Base-by-base conservation (phyloP, 2,888 invertebrate species). In the Flexamia atlantica region DNA sequence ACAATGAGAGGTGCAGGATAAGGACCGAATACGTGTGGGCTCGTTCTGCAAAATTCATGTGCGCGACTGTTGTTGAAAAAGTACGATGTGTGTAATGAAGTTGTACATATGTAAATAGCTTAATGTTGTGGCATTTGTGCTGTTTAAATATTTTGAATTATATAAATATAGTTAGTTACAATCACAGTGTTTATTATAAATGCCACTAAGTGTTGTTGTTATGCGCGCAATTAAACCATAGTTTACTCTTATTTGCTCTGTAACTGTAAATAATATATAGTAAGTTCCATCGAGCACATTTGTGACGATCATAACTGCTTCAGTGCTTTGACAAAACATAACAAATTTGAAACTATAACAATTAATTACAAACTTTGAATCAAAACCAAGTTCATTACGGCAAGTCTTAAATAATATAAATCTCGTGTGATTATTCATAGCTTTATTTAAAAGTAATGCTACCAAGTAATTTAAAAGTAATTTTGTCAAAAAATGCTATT, bases 181-280 rank as follows among this genome's bases (percentile, higher is more conserved):
- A 46, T 76, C 76, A 76, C 76, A 30, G 17, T 40, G 46, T 76
- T 76, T 76, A 76, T 46, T 25, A 50, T 28, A 46, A 76, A 50
- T 72, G 46, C 76, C 76, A 76, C 76, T 76, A 25, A 46, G 23
- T 76, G 76, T 76, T 76, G 76, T 76, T 76, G 46, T 76, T 76
- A 76, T 20, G 36, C 50, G 76, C 20, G 46, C 76, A 23, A 9
- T 28, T 14, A 5, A 7, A 70, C 40, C 70, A 70, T 70, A 70
- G 36, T 70, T 40, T 40, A 14, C 32, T 40, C 28, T 64, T 64
- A 64, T 64, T 64, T 64, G 64, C 64, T 25, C 30, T 25, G 64
- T 20, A 30, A 14, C 2, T 64, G 64, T 64, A 28, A 28, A 64
- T 28, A 64, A 30, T 64, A 1, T 17, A 12, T 57, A 64, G 64